Conservation (phyloP, 23 tunicate genomes). For the Halocynthia aurantium region DNA sequence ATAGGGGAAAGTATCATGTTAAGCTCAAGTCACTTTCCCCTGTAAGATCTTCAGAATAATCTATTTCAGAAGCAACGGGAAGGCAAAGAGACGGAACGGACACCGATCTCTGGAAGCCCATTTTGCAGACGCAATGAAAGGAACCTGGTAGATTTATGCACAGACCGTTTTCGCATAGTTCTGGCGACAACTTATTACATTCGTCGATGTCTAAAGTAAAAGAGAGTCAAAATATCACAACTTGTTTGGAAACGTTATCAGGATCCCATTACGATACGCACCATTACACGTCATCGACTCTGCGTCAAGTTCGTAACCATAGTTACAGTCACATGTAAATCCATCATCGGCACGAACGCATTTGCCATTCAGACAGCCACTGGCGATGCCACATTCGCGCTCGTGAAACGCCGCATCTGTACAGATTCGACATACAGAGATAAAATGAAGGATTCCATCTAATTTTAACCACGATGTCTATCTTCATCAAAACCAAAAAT, state of each 20-base stretch:
- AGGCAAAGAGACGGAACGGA: not conserved
- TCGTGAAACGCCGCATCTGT: not conserved
- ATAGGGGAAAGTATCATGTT: not conserved
- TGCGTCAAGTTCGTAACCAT: not conserved
- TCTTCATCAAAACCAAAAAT: too few species aligned
- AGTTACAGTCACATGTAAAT: slow-evolving; percentile 2
- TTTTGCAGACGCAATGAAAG: not conserved
- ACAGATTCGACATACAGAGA: too few species aligned
- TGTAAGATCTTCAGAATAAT: not conserved
- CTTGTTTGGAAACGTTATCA: not conserved
- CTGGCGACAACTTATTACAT: not conserved
- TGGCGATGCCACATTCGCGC: slow-evolving; percentile 1
- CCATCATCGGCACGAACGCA: slow-evolving; percentile 1
- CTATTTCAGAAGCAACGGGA: not conserved
- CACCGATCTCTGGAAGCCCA: not conserved
- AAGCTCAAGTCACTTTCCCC: not conserved
- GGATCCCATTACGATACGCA: not conserved
- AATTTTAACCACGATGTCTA: too few species aligned
- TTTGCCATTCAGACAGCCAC: slow-evolving; percentile 5
- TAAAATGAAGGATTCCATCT: too few species aligned
- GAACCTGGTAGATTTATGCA: slow-evolving; percentile 7
- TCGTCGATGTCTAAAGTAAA: slow-evolving; percentile 8
- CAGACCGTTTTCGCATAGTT: not conserved
- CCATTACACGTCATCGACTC: slow-evolving; percentile 1
- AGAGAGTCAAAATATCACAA: not conserved